A percentile compares a stretch with the other conserved stretches of the same genome.
These are phyloP conservation scores for Zelostemma sp. DNA, from an alignment of 1,140 invertebrate species.

Conservation along the genomic window DNA sequence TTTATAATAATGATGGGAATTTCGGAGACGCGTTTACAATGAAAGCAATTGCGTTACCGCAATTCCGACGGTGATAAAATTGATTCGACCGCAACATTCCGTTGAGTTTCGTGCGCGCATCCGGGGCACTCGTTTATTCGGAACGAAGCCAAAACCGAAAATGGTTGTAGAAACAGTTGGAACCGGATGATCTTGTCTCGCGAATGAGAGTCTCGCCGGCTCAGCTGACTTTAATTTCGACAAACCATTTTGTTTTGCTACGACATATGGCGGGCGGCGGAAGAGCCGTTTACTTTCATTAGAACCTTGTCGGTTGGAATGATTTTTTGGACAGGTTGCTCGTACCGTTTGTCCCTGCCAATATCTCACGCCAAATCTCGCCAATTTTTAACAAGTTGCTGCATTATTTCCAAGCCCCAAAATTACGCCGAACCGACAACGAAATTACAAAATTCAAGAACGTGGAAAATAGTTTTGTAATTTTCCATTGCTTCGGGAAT, in stretches of 20 bases:
- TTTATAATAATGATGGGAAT: too few relatives aligned
- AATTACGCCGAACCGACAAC: too few relatives aligned
- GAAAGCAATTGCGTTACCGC: too few relatives aligned
- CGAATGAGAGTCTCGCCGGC: slow-evolving; percentile 53
- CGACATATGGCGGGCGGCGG: slow-evolving; percentile 68
- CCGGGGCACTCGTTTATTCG: slow-evolving; percentile 2
- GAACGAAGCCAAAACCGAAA: slow-evolving; percentile 2
- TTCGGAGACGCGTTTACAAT: too few relatives aligned
- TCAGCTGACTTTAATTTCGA: slow-evolving; percentile 70
- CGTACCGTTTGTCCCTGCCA: slow-evolving; percentile 11
- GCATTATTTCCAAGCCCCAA: too few relatives aligned
- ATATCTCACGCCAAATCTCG: slow-evolving; percentile 3
- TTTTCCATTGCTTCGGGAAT: too few relatives aligned
- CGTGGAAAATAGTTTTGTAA: too few relatives aligned
- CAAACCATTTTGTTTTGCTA: slow-evolving; percentile 53
- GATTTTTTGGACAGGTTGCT: slow-evolving; percentile 65
- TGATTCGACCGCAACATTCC: not conserved
- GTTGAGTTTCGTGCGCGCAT: not conserved
- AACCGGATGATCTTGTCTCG: slow-evolving; percentile 37
- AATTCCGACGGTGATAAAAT: slow-evolving; percentile 17
- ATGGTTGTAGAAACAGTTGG: slow-evolving; percentile 31
- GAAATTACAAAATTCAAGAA: too few relatives aligned
- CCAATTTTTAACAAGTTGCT: too few relatives aligned
- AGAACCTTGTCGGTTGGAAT: slow-evolving; percentile 65
- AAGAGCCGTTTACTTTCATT: slow-evolving; percentile 70